Percentiles rank a stretch among this genome's conserved stretches.
phyloP scores from a whole-genome alignment of 2,797 vertebrate genomes.

The Apodemus agrarius region DNA sequence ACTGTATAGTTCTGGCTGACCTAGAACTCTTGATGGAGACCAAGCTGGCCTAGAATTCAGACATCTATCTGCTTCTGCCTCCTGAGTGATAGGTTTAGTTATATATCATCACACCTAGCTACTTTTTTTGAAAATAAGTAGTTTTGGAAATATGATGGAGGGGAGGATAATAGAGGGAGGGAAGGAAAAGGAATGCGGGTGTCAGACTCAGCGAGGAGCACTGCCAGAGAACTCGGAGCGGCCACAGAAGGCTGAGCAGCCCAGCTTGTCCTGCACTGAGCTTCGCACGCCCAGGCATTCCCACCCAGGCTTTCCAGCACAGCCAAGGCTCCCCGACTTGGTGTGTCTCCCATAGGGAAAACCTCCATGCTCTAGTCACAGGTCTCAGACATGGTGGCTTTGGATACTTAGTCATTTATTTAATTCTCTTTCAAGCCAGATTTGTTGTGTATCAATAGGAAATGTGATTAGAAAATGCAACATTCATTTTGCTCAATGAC shows the following conservation, averaged over 20 bases:
- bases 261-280: conserved; percentile 60
- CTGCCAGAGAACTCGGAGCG: conserved; percentile 58
- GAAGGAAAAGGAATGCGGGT: background rate
- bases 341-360: conserved; percentile 66
- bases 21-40: background rate
- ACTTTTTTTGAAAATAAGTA: background rate
- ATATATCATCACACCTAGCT: background rate
- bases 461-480: conserved; percentile 67
- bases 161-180: background rate
- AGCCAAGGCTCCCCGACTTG: conserved; percentile 14
- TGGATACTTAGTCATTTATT: conserved; percentile 71
- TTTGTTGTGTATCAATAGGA: conserved; percentile 82
- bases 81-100: background rate
- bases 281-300: conserved; percentile 52
- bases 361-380: conserved; percentile 77
- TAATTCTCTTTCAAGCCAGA: conserved; percentile 79
- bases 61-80: background rate
- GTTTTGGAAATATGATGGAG: background rate
- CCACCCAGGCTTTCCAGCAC: conserved; percentile 56
- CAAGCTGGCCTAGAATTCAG: background rate
- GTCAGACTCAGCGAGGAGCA: conserved; percentile 65
- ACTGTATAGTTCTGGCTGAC: background rate
- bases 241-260: conserved; percentile 72
- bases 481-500: conserved; percentile 1
- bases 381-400: conserved; percentile 74